Base-by-base conservation (phyloP, 30 jellyfish, hydroid and myxozoan species). In the Turritopsis dohrnii region DNA sequence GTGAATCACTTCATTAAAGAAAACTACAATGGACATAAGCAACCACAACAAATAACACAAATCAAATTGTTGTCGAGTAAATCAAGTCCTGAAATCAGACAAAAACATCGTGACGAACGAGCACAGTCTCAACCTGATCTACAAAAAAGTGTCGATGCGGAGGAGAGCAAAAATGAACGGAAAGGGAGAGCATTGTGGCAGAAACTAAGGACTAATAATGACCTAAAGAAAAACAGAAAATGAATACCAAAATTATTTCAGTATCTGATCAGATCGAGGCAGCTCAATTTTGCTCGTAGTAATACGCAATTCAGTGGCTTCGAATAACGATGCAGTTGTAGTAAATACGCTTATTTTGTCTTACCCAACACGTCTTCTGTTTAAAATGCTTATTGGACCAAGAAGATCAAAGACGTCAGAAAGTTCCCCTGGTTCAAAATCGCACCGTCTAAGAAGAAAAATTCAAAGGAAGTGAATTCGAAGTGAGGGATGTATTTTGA, bases 181-280 rank as follows among this genome's bases (percentile, higher is more conserved):
- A 80, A 80, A n/a, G 81, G 80, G 17, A 80, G 79, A 80, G 83
- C 77, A 7, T 71, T 80, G 52, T 80, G 87, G 87, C 79, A 71
- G 27, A 80, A 53, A 53, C 65, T 80, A 21, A 23, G 52, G 52
- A 74, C 83, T 16, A 74, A 74, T 74, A 74, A 74, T n/a, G 65
- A 74, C 19, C 28, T 69, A 16, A 69, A 69, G 77, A 69, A 69
- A 69, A 69, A 27, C 30, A 69, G 30, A 69, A 69, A 69, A 69
- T 69, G 19, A 27, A 69, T 41, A 41, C 60, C 13, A 5, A 13
- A 41, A 41, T 41, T 5, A 3, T 41, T 3, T 41, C 60, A 41
- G 60, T 41, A 13, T 41, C 13, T 41, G n/a, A n/a, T n/a, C n/a
- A n/a, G n/a, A n/a, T n/a, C n/a, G n/a, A n/a, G n/a, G n/a, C n/a